Conservation (phyloP, 2,113 vertebrate species). For the Calyptomena viridis region DNA sequence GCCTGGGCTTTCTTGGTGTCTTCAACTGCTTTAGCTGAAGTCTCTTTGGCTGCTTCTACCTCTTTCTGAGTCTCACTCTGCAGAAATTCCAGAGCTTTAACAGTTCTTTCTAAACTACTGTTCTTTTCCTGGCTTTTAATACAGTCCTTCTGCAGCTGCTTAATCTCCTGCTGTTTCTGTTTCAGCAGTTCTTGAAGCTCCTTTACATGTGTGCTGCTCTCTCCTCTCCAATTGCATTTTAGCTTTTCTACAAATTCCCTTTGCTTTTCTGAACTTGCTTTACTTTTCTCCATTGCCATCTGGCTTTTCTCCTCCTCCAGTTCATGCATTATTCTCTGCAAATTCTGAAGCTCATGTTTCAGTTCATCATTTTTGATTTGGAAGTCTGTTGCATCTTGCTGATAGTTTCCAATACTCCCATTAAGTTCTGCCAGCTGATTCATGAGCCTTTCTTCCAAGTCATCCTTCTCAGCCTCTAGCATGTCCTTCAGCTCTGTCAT, state of each 20-base stretch:
- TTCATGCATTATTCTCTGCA: conserved; percentile 74
- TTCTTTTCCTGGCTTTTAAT: conserved; percentile 91
- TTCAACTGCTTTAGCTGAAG: conserved; percentile 70
- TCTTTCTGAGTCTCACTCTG: conserved; percentile 79
- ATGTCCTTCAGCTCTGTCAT: conserved; percentile 71
- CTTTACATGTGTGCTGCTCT: conserved; percentile 78
- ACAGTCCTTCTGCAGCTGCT: conserved; percentile 90
- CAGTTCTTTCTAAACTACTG: conserved; percentile 83
- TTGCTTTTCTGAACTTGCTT: conserved; percentile 79
- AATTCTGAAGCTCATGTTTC: conserved; percentile 74
- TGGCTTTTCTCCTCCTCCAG: conserved; percentile 90
- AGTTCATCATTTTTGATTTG: conserved; percentile 80
- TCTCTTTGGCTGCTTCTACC: conserved; percentile 69
- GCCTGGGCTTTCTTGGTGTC: conserved; percentile 71
- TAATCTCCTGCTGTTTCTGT: conserved; percentile 93
- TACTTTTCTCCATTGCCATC: conserved; percentile 79
- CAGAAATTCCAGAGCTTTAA: conserved; percentile 83
- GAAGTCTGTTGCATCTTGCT: conserved; percentile 86
- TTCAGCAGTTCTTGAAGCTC: conserved; percentile 94
- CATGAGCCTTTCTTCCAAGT: conserved; percentile 95
- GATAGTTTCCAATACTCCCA: conserved; percentile 93
- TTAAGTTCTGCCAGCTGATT: conserved; percentile 97
- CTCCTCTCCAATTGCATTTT: conserved; percentile 77
- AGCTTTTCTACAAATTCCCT: conserved; percentile 87
- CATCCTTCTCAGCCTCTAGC: conserved; percentile 89